phyloP scores from a whole-genome alignment of 2,888 invertebrate species.

The Cloeon dipterum region DNA sequence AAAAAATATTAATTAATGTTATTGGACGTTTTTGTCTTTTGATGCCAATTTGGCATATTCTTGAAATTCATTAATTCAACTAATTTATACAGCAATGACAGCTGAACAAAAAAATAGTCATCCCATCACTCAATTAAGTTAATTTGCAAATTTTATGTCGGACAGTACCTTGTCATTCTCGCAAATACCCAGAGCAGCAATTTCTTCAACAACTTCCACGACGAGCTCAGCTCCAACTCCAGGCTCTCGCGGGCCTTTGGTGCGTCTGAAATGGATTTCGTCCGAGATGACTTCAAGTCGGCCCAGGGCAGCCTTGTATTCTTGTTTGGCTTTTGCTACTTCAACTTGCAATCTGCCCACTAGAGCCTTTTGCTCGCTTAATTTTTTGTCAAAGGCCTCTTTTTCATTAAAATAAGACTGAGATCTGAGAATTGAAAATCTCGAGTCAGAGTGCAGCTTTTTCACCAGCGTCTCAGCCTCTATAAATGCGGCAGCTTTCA shows the following conservation, averaged over 20 bases:
- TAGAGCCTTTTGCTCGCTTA: conserved; percentile 63
- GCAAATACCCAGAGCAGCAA: too few relatives aligned
- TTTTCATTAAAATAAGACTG: conserved; percentile 82
- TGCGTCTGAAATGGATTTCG: conserved; percentile 55
- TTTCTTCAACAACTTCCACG: too few relatives aligned
- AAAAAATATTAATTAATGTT: too few relatives aligned
- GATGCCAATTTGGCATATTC: too few relatives aligned
- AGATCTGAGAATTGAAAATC: conserved; percentile 62
- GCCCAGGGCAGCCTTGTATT: conserved; percentile 60
- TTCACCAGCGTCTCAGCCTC: conserved; percentile 61
- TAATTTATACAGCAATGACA: too few relatives aligned
- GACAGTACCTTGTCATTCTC: too few relatives aligned
- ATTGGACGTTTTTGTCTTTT: too few relatives aligned
- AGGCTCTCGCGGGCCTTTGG: conserved; percentile 36
- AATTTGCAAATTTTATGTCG: too few relatives aligned
- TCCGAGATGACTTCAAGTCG: conserved; percentile 78
- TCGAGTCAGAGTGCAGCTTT: conserved; percentile 58
- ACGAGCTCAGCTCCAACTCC: conserved; percentile 50
- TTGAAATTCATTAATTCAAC: too few relatives aligned
- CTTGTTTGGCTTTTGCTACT: conserved; percentile 52
- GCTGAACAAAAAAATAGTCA: too few relatives aligned
- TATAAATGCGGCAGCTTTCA: conserved; percentile 54
- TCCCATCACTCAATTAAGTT: too few relatives aligned
- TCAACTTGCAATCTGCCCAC: conserved; percentile 60
- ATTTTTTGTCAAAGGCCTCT: conserved; percentile 59